These are phyloP conservation scores for Nasua narica DNA, from an alignment of 2,797 vertebrate genomes.

Conservation along the genomic window DNA sequence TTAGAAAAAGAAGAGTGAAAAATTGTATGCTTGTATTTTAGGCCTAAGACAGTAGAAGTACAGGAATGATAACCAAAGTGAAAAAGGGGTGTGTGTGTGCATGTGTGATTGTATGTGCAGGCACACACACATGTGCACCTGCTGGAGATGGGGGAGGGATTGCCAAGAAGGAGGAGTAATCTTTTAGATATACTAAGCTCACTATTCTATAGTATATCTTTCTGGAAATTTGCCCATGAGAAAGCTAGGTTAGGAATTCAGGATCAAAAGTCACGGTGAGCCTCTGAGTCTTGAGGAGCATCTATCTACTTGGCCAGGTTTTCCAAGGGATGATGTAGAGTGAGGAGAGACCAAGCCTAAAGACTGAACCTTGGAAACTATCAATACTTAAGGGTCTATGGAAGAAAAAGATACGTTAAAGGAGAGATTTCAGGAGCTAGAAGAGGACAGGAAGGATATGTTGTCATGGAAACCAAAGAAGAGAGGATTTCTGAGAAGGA, in stretches of 20 bases:
- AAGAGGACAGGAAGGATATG: neutral
- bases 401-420: neutral
- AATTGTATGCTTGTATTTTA: neutral
- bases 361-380: neutral
- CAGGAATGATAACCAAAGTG: neutral
- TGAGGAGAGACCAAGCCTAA: neutral
- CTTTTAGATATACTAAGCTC: neutral
- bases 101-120: too few species aligned
- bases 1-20: neutral
- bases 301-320: neutral
- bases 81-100: neutral
- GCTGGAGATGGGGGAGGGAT: neutral
- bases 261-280: neutral
- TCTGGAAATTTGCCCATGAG: neutral
- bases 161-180: neutral
- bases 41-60: neutral
- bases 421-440: slow-evolving; percentile 1
- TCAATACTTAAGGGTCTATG: neutral
- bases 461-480: slow-evolving; percentile 54
- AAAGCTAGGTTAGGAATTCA: neutral
- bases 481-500: neutral
- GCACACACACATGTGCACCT: neutral
- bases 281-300: neutral
- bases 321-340: neutral
- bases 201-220: neutral